A percentile compares a stretch with the other conserved stretches of the same genome.
phyloP scores from a whole-genome alignment of 2,797 vertebrate genomes.

The Acanthurus lineatus region DNA sequence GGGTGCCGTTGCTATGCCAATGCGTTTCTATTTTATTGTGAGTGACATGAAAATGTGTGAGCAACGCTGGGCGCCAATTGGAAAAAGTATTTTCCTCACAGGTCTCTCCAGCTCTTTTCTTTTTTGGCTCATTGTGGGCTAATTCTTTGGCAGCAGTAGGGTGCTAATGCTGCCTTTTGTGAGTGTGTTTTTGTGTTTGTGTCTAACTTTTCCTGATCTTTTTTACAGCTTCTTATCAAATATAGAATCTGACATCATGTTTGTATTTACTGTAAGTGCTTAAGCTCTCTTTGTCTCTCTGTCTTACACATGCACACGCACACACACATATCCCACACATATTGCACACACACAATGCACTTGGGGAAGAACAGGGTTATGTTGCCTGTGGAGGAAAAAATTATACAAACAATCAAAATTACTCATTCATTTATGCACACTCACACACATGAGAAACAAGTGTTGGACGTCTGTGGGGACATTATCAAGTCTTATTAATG shows the following conservation, averaged over 20 bases:
- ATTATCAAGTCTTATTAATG: conserved; percentile 74
- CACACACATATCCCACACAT: conserved; percentile 1
- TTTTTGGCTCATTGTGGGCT: background rate
- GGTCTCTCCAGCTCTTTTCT: background rate
- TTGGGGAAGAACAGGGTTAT: conserved; percentile 33
- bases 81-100: conserved; percentile 21
- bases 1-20: conserved; percentile 11
- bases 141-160: conserved; percentile 8
- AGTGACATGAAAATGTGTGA: conserved; percentile 27
- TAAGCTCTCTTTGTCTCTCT: background rate
- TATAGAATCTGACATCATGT: conserved; percentile 15
- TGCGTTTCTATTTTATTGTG: conserved; percentile 16
- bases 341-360: conserved; percentile 15
- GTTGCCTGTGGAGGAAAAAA: conserved; percentile 42
- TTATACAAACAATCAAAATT: conserved; percentile 68
- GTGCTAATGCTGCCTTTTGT: conserved; percentile 8
- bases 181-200: background rate
- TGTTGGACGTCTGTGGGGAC: conserved; percentile 64
- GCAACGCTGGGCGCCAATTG: conserved; percentile 6
- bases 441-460: conserved; percentile 64
- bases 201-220: background rate
- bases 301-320: background rate
- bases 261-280: conserved; percentile 19
- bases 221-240: background rate
- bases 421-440: conserved; percentile 67